phyloP scores from a whole-genome alignment of 2,113 vertebrate genomes.

The Xyrauchen texanus region DNA sequence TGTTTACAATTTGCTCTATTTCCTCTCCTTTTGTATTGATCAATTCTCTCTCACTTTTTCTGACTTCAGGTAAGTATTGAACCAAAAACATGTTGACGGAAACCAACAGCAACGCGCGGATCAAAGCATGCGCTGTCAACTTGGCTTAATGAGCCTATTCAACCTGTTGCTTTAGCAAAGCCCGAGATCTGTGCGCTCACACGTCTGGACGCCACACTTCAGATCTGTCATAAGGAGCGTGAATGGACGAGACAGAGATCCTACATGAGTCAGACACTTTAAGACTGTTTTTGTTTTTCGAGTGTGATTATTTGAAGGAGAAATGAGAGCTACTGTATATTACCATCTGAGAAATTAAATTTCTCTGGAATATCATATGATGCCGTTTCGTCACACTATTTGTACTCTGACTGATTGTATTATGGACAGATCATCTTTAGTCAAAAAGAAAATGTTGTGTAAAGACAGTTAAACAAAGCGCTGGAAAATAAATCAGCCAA shows the following conservation, averaged over 20 bases:
- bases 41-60: slow-evolving; percentile 1
- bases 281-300: slow-evolving; percentile 37
- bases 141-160: slow-evolving; percentile 34
- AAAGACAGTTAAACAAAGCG: not conserved
- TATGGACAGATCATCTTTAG: not conserved
- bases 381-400: not conserved
- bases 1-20: too few relatives aligned
- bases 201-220: not conserved
- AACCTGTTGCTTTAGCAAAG: slow-evolving; percentile 29
- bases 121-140: slow-evolving; percentile 24
- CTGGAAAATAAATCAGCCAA: not conserved
- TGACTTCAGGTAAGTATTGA: not conserved
- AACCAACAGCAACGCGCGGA: slow-evolving; percentile 12
- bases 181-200: not conserved
- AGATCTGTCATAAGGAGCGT: not conserved
- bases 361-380: not conserved
- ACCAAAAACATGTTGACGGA: slow-evolving; percentile 14
- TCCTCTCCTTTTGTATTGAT: too few relatives aligned
- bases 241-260: not conserved
- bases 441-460: not conserved
- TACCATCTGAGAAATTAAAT: not conserved
- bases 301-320: slow-evolving; percentile 28
- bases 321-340: not conserved
- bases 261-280: not conserved
- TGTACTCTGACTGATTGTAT: not conserved